Evolutionary conservation across 2,113 vertebrate genomes (phyloP), one percentile per base, ranked within the genome.

Genomic region (Grantiella picta): DNA sequence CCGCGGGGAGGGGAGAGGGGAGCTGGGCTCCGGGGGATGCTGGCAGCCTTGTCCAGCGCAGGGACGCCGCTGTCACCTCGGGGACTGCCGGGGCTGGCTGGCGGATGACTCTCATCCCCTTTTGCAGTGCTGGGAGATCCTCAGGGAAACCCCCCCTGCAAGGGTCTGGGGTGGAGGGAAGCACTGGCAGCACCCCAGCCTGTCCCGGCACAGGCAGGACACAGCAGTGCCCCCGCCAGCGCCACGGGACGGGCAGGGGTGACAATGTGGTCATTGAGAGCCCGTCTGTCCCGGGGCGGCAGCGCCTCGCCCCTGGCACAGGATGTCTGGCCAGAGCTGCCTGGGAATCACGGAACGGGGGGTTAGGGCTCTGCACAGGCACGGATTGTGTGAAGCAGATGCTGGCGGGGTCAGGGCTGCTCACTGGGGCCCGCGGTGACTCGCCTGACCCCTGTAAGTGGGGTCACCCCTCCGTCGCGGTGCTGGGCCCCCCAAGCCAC

Each of bases 201-300:
- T 59, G 66, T 2, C 16, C 47, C 4, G 9, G 19, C 53, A 19
- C 2, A 6, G 75, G 11, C 75, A 21, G 76, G 66, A n/a, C 61
- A 1, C 50, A 24, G 54, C 84, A 4, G 45, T 9, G 25, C 0
- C 63, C 35, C 36, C 3, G 2, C 18, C 57, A 5, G 12, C 4
- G 4, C 40, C 17, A 38, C 10, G 78, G 42, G 78, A 18, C 2
- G 15, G 50, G 53, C 33, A 23, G 18, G 57, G 88, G 89, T 77
- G 95, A 97, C 95, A 97, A 94, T 95, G 96, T 5, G 76, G 35
- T 14, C 22, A 94, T 97, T 96, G 95, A 97, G 89, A 78, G 56
- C 56, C 29, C 17, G 15, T 18, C 24, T 20, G 31, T 33, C 50
- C 60, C 28, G 33, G 47, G 66, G 70, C 59, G 31, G 56, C 78